phyloP scores from a whole-genome alignment of 2,888 invertebrate species.

The Ormia ochracea region DNA sequence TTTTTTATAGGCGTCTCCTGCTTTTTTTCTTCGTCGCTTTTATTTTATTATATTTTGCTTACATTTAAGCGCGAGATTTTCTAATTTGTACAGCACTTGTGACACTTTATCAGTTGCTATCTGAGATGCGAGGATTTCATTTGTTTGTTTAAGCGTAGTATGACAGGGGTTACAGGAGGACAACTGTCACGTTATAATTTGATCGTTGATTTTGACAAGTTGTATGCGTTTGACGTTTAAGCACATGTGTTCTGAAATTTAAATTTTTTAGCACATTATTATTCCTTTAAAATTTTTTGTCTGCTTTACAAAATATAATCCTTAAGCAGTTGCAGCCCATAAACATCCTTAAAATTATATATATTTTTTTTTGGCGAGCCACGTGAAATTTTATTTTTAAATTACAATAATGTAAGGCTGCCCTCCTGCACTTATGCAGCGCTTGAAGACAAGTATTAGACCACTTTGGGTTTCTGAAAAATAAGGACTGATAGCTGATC shows the following conservation, averaged over 20 bases:
- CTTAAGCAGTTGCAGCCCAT: too few species aligned
- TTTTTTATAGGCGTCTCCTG: conserved; percentile 6
- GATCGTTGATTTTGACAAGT: neutral
- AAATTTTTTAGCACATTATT: neutral
- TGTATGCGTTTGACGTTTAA: conserved; percentile 2
- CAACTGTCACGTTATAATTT: conserved; percentile 24
- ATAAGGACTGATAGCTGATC: too few species aligned
- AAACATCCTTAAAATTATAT: too few species aligned
- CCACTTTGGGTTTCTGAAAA: too few species aligned
- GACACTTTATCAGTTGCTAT: conserved; percentile 35
- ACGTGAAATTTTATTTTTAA: too few species aligned
- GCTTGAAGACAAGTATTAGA: too few species aligned
- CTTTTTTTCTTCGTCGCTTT: too few species aligned
- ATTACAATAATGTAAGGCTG: too few species aligned
- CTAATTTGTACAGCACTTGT: conserved; percentile 55
- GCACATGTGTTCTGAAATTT: neutral
- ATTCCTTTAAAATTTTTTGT: too few species aligned
- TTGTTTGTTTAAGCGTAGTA: conserved; percentile 42
- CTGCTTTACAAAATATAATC: too few species aligned
- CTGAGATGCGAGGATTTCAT: conserved; percentile 13
- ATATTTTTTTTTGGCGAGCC: too few species aligned
- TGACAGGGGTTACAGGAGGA: conserved; percentile 18
- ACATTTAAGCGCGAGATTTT: conserved; percentile 37
- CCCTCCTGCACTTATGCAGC: too few species aligned
- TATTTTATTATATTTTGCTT: conserved; percentile 23